Evolutionary conservation across 2,888 invertebrate genomes (phyloP).

Genomic region (Xestobium rufovillosum): DNA sequence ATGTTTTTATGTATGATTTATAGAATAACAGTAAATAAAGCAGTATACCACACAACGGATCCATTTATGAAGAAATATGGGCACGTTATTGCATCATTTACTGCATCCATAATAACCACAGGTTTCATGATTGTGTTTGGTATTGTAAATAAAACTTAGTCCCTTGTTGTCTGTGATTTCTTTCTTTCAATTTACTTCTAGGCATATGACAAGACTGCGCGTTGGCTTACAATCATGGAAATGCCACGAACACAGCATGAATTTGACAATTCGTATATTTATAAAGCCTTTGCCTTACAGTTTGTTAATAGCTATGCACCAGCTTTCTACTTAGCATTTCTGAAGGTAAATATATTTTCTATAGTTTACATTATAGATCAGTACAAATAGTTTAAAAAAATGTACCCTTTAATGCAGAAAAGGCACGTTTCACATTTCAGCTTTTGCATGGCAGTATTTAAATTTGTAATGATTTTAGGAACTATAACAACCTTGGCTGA

Average conservation of each 20-base stretch:
- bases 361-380: no score
- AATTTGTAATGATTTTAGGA: no score
- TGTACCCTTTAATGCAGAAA: no score
- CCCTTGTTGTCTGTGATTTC: no score
- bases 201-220: slow-evolving; percentile 32
- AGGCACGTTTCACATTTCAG: no score
- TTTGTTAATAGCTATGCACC: slow-evolving; percentile 38
- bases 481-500: no score
- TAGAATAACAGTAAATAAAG: slow-evolving; percentile 22
- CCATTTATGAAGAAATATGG: no score
- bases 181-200: slow-evolving; percentile 22
- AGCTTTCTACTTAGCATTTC: slow-evolving; percentile 37
- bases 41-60: no score
- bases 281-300: slow-evolving; percentile 37
- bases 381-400: no score
- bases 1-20: slow-evolving; percentile 29
- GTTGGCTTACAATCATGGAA: slow-evolving; percentile 35
- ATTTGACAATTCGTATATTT: slow-evolving; percentile 37
- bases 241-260: slow-evolving; percentile 38
- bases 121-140: slow-evolving; percentile 31
- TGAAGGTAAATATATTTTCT: slow-evolving; percentile 40
- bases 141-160: no score
- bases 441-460: no score
- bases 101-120: slow-evolving; percentile 28
- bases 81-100: no score